Conservation (phyloP, 2,797 vertebrate species). For the Ispidina picta region DNA sequence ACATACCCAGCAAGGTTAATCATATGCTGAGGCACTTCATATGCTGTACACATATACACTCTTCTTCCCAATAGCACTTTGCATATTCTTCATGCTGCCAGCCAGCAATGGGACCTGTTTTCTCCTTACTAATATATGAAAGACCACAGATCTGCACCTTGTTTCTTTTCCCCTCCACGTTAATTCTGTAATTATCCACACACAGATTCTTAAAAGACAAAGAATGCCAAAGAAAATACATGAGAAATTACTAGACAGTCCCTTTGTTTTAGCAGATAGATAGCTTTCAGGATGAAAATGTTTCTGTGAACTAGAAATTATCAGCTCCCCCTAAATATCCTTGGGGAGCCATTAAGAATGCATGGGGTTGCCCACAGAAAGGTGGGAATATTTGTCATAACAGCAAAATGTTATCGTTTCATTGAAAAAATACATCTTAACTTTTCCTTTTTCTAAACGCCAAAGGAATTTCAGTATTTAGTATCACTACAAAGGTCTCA, state of each 20-base stretch:
- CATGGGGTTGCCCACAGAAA: neutral
- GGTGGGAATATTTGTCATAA: neutral
- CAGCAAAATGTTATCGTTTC: neutral
- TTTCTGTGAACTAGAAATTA: neutral
- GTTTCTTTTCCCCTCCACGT: neutral
- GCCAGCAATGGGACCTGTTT: neutral
- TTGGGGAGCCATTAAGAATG: neutral
- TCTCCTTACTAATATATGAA: neutral
- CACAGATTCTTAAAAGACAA: constrained; percentile 8
- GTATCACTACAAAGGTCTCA: neutral
- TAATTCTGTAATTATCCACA: constrained; percentile 1
- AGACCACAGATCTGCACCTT: neutral
- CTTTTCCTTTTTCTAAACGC: neutral
- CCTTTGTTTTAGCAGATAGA: neutral
- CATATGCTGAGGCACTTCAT: constrained; percentile 68
- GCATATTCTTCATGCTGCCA: constrained; percentile 65
- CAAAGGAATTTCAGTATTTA: neutral
- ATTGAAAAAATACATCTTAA: neutral
- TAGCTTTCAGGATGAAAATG: neutral
- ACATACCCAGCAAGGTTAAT: constrained; percentile 72
- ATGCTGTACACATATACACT: constrained; percentile 59
- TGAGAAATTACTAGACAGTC: neutral
- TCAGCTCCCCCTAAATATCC: neutral
- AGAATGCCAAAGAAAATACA: neutral
- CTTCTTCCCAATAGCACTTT: constrained; percentile 61